Conservation (phyloP, 2,113 vertebrate species). For the Siphamia tubifer region DNA sequence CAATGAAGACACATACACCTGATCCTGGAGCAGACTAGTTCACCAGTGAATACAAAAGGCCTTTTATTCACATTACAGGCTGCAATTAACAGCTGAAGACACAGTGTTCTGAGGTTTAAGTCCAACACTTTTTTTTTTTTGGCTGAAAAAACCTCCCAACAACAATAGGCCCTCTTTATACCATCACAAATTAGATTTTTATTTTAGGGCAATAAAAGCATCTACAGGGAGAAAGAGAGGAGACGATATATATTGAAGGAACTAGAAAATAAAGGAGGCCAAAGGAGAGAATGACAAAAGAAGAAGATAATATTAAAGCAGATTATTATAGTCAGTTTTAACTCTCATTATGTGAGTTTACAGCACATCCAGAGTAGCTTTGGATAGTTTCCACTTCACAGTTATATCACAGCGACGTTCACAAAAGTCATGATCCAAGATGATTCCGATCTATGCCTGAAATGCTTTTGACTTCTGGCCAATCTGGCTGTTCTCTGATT, state of each 20-base stretch:
- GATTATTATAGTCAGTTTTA: too few species aligned
- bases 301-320: slow-evolving; percentile 31
- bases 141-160: too few species aligned
- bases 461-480: too few species aligned
- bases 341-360: too few species aligned
- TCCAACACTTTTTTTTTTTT: neutral
- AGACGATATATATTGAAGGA: neutral
- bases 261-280: slow-evolving; percentile 23
- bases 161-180: neutral
- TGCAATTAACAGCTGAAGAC: slow-evolving; percentile 10
- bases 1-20: too few species aligned
- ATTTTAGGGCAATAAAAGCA: slow-evolving; percentile 19
- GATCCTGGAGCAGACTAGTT: neutral
- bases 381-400: too few species aligned
- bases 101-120: neutral
- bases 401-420: too few species aligned
- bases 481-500: too few species aligned
- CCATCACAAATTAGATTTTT: slow-evolving; percentile 13
- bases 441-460: too few species aligned
- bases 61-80: slow-evolving; percentile 7
- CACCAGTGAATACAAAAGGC: neutral
- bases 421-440: too few species aligned
- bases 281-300: slow-evolving; percentile 24
- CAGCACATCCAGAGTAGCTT: too few species aligned
- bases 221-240: neutral